A percentile compares a stretch with the other conserved stretches of the same genome.
phyloP scores from a whole-genome alignment of 2,888 invertebrate species.

The Rhopalosiphum nymphaeae region DNA sequence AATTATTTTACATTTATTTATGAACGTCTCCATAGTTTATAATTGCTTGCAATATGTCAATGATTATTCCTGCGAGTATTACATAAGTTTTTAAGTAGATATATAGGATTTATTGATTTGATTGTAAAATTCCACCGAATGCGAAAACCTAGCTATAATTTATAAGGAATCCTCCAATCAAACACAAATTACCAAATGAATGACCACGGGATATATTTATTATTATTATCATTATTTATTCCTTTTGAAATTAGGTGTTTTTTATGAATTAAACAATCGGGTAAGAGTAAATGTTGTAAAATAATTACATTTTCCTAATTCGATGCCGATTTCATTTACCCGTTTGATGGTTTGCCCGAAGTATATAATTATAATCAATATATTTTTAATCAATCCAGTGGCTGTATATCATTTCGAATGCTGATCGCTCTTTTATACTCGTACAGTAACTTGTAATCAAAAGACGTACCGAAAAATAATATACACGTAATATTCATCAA shows the following conservation, averaged over 20 bases:
- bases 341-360: background rate
- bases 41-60: background rate
- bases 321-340: background rate
- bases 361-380: background rate
- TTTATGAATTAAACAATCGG: background rate
- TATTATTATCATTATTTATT: background rate
- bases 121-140: background rate
- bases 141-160: background rate
- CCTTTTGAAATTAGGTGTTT: background rate
- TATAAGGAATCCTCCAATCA: background rate
- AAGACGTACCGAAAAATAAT: constrained; percentile 13
- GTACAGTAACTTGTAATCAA: background rate
- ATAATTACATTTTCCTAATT: background rate
- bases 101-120: background rate
- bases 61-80: background rate
- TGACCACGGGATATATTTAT: background rate
- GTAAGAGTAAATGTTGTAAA: background rate
- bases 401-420: background rate
- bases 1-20: background rate
- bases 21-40: background rate
- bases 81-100: background rate
- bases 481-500: background rate
- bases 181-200: background rate
- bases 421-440: background rate
- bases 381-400: background rate